Conservation (phyloP, 2,113 vertebrate species). For the Thamnophis sirtalis region DNA sequence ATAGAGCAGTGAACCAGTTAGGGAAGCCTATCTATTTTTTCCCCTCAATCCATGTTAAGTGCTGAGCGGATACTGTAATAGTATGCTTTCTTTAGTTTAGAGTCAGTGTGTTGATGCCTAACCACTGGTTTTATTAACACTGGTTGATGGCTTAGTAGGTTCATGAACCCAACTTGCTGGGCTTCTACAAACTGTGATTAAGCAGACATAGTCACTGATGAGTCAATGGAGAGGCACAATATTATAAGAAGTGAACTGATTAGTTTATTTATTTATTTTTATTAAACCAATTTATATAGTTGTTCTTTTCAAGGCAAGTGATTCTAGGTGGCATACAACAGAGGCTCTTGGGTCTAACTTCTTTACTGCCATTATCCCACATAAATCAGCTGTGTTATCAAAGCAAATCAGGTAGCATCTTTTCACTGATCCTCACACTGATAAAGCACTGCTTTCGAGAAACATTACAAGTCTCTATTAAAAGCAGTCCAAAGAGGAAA, state of each 20-base stretch:
- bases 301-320: background rate
- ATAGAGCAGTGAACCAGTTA: background rate
- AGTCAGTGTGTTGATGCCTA: background rate
- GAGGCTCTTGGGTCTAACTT: background rate
- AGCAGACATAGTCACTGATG: background rate
- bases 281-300: background rate
- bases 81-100: background rate
- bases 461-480: background rate
- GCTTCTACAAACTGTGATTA: background rate
- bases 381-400: background rate
- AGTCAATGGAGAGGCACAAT: background rate
- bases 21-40: background rate
- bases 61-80: background rate
- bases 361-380: background rate
- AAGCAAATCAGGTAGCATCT: background rate
- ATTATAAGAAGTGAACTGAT: background rate
- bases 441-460: background rate
- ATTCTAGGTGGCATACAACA: background rate
- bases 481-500: conserved; percentile 1
- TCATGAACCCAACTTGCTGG: background rate
- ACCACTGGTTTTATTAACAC: background rate
- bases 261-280: background rate
- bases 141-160: background rate
- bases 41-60: background rate
- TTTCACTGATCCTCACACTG: background rate